Conservation (phyloP, 1,140 invertebrate species). For the Zaprionus capensis region DNA sequence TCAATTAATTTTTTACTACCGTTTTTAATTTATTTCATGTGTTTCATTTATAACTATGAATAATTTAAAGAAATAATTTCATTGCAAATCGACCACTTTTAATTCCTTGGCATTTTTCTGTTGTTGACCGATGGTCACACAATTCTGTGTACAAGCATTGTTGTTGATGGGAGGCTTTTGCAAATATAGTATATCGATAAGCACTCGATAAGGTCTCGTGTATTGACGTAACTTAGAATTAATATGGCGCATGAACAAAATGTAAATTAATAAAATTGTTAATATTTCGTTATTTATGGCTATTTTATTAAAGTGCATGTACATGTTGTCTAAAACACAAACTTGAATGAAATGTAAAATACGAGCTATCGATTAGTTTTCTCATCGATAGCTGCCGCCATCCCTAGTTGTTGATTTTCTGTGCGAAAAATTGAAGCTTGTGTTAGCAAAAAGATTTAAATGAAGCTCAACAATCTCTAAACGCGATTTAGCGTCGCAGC, state of each 20-base stretch:
- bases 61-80: neutral
- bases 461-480: conserved; percentile 33
- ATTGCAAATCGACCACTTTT: neutral
- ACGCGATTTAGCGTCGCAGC: neutral
- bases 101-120: neutral
- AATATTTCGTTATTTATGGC: neutral
- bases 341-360: neutral
- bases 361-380: conserved; percentile 7
- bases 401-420: conserved; percentile 74
- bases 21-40: neutral
- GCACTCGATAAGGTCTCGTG: neutral
- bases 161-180: conserved; percentile 1
- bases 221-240: neutral
- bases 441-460: conserved; percentile 17
- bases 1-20: neutral
- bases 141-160: conserved; percentile 50
- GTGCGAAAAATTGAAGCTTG: conserved; percentile 55
- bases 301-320: neutral
- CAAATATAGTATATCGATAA: conserved; percentile 6
- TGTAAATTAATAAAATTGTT: neutral
- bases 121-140: neutral
- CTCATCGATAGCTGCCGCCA: conserved; percentile 29
- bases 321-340: neutral
- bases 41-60: neutral
- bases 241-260: neutral